Conservation (phyloP, 2,888 invertebrate species). For the Luffia ferchaultella region DNA sequence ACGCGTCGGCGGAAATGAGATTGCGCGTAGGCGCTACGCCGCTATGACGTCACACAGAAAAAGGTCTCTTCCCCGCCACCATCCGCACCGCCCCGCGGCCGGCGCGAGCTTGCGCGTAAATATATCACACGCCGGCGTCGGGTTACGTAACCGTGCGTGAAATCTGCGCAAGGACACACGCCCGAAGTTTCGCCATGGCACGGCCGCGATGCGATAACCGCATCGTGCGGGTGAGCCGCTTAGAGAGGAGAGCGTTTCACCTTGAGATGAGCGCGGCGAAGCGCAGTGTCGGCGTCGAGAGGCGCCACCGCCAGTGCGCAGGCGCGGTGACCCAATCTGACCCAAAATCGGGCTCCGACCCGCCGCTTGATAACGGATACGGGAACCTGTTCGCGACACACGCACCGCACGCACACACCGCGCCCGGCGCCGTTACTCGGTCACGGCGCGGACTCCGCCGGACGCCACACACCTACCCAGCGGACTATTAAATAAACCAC, state of each 20-base stretch:
- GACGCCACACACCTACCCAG: too few species aligned
- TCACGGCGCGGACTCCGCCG: too few species aligned
- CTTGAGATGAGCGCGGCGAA: conserved; percentile 31
- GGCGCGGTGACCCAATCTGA: conserved; percentile 62
- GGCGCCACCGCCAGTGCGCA: conserved; percentile 43
- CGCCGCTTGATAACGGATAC: conserved; percentile 52
- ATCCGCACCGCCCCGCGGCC: conserved; percentile 22
- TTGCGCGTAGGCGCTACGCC: conserved; percentile 44
- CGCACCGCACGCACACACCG: conserved; percentile 27
- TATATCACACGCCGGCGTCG: conserved; percentile 27
- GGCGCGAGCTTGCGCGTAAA: conserved; percentile 34
- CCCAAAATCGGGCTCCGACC: conserved; percentile 54
- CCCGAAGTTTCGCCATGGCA: conserved; percentile 42
- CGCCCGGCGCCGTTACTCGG: conserved; percentile 34
- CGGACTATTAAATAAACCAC: too few species aligned
- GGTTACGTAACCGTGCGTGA: conserved; percentile 54
- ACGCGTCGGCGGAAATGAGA: conserved; percentile 31
- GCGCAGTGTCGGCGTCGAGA: conserved; percentile 36
- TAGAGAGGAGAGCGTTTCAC: conserved; percentile 60
- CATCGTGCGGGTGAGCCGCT: conserved; percentile 54
- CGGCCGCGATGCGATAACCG: conserved; percentile 39
- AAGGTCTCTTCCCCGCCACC: conserved; percentile 13
- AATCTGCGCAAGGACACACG: conserved; percentile 53
- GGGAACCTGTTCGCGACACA: conserved; percentile 47
- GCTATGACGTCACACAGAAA: conserved; percentile 52